These are phyloP conservation scores for Rhamnusium bicolor DNA, from an alignment of 2,888 invertebrate species.

Conservation along the genomic window DNA sequence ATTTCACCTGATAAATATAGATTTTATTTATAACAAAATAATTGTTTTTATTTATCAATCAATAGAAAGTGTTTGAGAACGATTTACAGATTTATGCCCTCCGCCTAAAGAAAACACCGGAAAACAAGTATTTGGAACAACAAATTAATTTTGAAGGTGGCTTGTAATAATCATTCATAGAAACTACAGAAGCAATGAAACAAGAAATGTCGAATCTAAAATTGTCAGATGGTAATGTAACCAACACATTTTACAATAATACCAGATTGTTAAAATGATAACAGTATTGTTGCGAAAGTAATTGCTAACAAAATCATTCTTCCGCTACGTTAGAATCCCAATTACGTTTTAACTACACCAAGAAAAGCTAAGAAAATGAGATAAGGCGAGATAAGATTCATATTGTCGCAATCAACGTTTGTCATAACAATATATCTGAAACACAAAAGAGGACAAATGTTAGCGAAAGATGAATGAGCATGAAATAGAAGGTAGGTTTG, in stretches of 20 bases:
- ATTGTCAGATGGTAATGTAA: constrained; percentile 5
- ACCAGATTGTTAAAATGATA: constrained; percentile 20
- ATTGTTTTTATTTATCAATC: too few species aligned
- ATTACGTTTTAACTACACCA: constrained; percentile 29
- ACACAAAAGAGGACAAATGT: constrained; percentile 35
- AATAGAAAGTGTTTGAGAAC: too few species aligned
- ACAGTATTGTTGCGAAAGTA: constrained; percentile 24
- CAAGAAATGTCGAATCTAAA: background rate
- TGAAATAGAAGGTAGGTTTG: constrained; percentile 31
- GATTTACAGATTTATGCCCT: too few species aligned
- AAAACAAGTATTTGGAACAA: too few species aligned
- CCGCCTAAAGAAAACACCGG: too few species aligned
- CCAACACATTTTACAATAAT: background rate
- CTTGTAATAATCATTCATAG: background rate
- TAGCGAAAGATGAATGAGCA: constrained; percentile 36
- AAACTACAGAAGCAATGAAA: background rate
- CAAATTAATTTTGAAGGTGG: too few species aligned
- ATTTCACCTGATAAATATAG: too few species aligned
- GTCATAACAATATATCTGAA: constrained; percentile 40
- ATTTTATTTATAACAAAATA: too few species aligned
- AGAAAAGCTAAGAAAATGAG: constrained; percentile 33
- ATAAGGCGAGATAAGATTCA: constrained; percentile 37
- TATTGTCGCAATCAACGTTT: constrained; percentile 34
- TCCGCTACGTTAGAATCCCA: constrained; percentile 19
- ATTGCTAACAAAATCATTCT: constrained; percentile 29